Base-by-base conservation (phyloP, 2,797 vertebrate species). In the Myripristis murdjan region DNA sequence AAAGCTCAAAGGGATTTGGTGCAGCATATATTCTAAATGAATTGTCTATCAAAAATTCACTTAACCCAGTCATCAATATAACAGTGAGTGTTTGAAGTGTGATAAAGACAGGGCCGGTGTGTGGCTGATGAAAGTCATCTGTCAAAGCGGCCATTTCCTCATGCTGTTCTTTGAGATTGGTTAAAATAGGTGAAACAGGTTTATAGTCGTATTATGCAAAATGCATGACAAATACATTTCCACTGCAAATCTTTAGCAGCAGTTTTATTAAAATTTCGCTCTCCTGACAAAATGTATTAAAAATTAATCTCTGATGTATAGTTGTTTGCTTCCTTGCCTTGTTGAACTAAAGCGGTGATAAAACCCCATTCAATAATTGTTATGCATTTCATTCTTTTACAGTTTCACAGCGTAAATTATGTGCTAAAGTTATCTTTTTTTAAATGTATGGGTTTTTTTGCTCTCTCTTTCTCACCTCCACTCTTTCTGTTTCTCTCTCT, bases 21-120 rank as follows among this genome's bases (percentile, higher is more conserved):
- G 5, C 37, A 16, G 65, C 55, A 47, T 61, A 64, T 62, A 82
- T 73, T 81, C 59, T 9, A 73, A 84, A 68, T 84, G 54, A 90
- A 85, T 73, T 79, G 77, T 84, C 73, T 70, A 69, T 88, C 67
- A 76, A 70, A 65, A 70, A 72, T 65, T 68, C 51, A 64, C 62
- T 75, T 84, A 79, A 79, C 70, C 55, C 23, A 1, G 1, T 26
- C 51, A 44, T 65, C 49, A n/a, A 31, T 65, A 16, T 15, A 43
- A 18, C 35, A 43, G 14, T 26, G 46, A 81, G 59, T 46, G 61
- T 71, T 64, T 77, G 68, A 79, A 51, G 62, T 35, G 74, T 58
- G 35, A 85, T 74, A 6, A 79, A 79, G 39, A 28, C 24, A 7
- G 2, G 20, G 56, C 46, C 12, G 12, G 35, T 54, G 62, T 35